A percentile compares a stretch with the other conserved stretches of the same genome.
phyloP scores from a whole-genome alignment of 2,113 vertebrate species.

The Haemorhous mexicanus region DNA sequence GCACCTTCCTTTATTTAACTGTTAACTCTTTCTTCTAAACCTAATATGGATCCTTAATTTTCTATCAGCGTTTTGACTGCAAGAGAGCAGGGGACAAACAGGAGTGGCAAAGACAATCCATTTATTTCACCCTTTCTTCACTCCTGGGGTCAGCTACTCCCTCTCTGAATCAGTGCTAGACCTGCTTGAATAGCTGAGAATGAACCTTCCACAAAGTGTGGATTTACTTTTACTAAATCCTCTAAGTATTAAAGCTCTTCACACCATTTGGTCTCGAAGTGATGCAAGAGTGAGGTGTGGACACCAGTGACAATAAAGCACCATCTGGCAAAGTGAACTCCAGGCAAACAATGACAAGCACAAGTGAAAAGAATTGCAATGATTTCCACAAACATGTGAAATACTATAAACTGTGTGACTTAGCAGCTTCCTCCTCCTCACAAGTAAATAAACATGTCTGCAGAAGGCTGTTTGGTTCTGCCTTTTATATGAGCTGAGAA shows the following conservation, averaged over 20 bases:
- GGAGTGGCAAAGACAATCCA: slow-evolving; percentile 28
- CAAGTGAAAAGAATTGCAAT: slow-evolving; percentile 95
- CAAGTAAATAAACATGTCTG: slow-evolving; percentile 88
- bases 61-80: slow-evolving; percentile 44
- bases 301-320: slow-evolving; percentile 94
- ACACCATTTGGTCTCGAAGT: slow-evolving; percentile 95
- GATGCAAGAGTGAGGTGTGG: slow-evolving; percentile 96
- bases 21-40: slow-evolving; percentile 30
- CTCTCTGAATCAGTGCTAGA: slow-evolving; percentile 69
- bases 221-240: slow-evolving; percentile 82
- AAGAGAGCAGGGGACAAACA: slow-evolving; percentile 61
- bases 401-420: slow-evolving; percentile 88
- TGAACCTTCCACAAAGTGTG: slow-evolving; percentile 74
- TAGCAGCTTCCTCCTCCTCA: slow-evolving; percentile 86
- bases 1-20: neutral
- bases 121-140: slow-evolving; percentile 40
- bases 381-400: slow-evolving; percentile 97
- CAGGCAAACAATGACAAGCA: slow-evolving; percentile 96
- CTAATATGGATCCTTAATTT: slow-evolving; percentile 44
- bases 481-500: slow-evolving; percentile 52
- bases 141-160: slow-evolving; percentile 60
- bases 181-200: slow-evolving; percentile 72
- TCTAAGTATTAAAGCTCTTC: slow-evolving; percentile 83
- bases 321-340: slow-evolving; percentile 96
- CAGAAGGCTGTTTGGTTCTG: slow-evolving; percentile 52